phyloP scores from a whole-genome alignment of 1,140 invertebrate species.

The Trichonephila clavipes region DNA sequence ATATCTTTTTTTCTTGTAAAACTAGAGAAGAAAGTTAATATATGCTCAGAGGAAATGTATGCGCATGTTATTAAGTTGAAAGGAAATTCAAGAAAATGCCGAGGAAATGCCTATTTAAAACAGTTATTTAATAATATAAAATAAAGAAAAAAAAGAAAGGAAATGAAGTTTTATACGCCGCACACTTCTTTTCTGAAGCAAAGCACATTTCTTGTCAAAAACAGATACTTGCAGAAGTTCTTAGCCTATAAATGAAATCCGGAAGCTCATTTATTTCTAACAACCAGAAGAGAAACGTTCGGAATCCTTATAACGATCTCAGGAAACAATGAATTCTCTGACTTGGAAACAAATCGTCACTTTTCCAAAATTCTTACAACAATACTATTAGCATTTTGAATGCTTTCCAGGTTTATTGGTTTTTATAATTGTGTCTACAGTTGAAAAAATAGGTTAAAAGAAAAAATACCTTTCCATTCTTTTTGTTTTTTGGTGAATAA shows the following conservation, averaged over 20 bases:
- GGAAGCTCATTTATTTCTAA: neutral
- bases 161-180: neutral
- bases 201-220: neutral
- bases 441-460: neutral
- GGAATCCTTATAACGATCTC: neutral
- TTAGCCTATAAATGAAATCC: neutral
- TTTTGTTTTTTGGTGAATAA: neutral
- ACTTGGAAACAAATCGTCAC: neutral
- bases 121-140: neutral
- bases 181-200: neutral
- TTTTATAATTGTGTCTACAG: neutral
- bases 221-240: neutral
- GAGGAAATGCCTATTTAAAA: neutral
- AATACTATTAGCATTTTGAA: slow-evolving; percentile 18
- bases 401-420: neutral
- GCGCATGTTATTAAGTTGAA: no score
- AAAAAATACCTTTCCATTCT: neutral
- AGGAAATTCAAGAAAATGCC: neutral
- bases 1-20: no score
- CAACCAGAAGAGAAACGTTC: neutral
- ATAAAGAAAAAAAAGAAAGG: neutral
- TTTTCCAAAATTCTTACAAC: slow-evolving; percentile 4
- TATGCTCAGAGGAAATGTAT: neutral
- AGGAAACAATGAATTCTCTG: neutral
- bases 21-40: neutral